Percentiles rank a stretch among this genome's conserved stretches.
Conservation (phyloP, 2,888 invertebrate genomes). For the Allacma fusca region DNA sequence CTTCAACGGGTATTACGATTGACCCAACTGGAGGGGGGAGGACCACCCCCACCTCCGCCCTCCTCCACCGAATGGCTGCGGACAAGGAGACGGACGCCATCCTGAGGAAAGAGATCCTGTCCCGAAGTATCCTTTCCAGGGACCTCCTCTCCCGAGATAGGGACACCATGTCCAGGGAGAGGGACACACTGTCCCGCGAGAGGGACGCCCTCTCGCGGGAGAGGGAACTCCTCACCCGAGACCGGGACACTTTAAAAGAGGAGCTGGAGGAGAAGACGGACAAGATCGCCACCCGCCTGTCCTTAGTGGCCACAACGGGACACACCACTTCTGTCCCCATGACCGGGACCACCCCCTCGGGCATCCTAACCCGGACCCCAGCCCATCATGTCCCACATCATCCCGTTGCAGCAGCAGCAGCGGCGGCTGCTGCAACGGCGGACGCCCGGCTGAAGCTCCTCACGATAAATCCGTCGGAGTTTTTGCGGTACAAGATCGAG, state of each 20-base stretch:
- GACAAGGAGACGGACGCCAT: constrained; percentile 52
- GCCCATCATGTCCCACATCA: constrained; percentile 22
- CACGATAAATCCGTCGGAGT: constrained; percentile 65
- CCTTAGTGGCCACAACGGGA: not conserved
- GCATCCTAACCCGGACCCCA: not conserved
- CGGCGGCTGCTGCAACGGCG: constrained; percentile 67
- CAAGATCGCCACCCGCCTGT: constrained; percentile 50
- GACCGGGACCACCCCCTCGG: not conserved
- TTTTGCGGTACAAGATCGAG: constrained; percentile 83
- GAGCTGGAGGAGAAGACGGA: constrained; percentile 58
- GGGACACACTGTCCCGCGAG: constrained; percentile 51
- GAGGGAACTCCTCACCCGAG: constrained; percentile 22
- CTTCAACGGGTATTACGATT: constrained; percentile 38
- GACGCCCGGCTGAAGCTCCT: constrained; percentile 72
- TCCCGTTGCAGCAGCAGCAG: constrained; percentile 68
- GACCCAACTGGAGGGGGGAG: constrained; percentile 51
- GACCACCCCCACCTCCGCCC: constrained; percentile 57
- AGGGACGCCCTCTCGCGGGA: not conserved
- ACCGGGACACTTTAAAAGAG: constrained; percentile 57
- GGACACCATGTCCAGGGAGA: constrained; percentile 13
- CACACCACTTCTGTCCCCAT: not conserved
- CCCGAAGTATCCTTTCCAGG: constrained; percentile 56
- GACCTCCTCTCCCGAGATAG: constrained; percentile 49
- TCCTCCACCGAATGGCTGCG: constrained; percentile 56
- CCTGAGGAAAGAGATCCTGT: constrained; percentile 60